Evolutionary conservation across 2,888 invertebrate genomes (phyloP), one percentile per base, ranked within the genome.

Genomic region (Drosophila buzzatii): DNA sequence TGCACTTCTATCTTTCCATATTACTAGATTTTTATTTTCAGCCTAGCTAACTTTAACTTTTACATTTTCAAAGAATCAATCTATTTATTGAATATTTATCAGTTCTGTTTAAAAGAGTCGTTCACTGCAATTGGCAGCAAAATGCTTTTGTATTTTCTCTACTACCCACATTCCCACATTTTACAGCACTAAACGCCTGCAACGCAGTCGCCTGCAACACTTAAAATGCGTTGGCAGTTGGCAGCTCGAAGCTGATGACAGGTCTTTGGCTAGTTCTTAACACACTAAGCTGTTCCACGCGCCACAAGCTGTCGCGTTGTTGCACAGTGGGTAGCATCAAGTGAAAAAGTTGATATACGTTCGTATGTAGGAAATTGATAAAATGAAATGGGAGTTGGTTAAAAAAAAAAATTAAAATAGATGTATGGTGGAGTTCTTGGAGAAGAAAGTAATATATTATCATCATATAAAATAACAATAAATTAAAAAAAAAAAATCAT

Each of bases 161-260:
- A 2, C 0, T 3, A 0, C 0, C n/a, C 41, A 12, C 41, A 12
- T 23, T 27, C 7, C 9, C 18, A 18, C 14, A 14, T 51, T 42
- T 49, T 41, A 12, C 35, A 51, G 35, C 49, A 64, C 60, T 55
- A 16, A n/a, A 16, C 16, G 14, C 51, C n/a, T 10, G 35, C 35
- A 10, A 35, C 5, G 12, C 35, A 10, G 3, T 20, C 33, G 67
- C 56, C 44, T 52, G 51, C 68, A 33, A 42, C 64, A 55, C 45
- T 57, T 31, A 42, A 59, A 23, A 16, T 41, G 14, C 56, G 45
- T 20, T 14, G 37, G 37, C 23, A 51, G 67, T 51, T 41, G 47
- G 52, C 41, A 2, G 37, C 16, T 39, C 44, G 51, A 2, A 45
- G 37, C 53, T 63, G 72, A 4, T 57, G 78, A 70, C 70, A 66